Evolutionary conservation across 2,113 vertebrate genomes (phyloP), one percentile per base, ranked within the genome.

Genomic region (Percopsis transmontana): DNA sequence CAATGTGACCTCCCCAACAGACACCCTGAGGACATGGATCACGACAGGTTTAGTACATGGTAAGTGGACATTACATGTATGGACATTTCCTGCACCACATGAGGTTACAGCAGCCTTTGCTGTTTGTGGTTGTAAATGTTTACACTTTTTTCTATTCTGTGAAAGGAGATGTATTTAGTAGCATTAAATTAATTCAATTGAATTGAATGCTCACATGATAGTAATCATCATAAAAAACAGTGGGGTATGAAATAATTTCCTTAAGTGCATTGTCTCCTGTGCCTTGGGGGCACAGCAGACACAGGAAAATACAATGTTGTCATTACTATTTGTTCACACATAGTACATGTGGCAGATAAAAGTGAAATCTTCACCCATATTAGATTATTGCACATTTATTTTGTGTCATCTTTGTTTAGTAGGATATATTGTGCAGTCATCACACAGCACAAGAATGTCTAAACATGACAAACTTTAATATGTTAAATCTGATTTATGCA

Each of bases 1-100:
- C 65, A 57, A 39, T 5, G 45, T 86, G 85, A 89, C 87, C 89
- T 83, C 44, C 57, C 39, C 39, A 20, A 57, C 76, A 85, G 79
- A 83, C 72, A 77, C 83, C 81, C 82, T 51, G 70, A 76, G 84
- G 79, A 80, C 68, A 58, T 33, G 52, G 24, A 70, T 62, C 33
- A 20, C 45, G 24, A 56, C 40, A 76, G 40, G 66, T 59, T 13
- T 44, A 61, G 70, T 66, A 51, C 54, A 23, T 2, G 10, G n/a
- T n/a, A n/a, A n/a, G 45, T 18, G 14, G 45, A 14, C 5, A 18
- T 18, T 5, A 47, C n/a, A n/a, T n/a, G n/a, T n/a, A 38, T 51
- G 48, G 70, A 64, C 51, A 50, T 59, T 8, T 39, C 60, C 80
- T 68, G 50, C 42, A 52, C 53, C 14, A 0, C 13, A 24, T 16